A percentile compares a stretch with the other conserved stretches of the same genome.
Conservation (phyloP, 2,797 vertebrate species). For the Melanotaenia trifasciata region DNA sequence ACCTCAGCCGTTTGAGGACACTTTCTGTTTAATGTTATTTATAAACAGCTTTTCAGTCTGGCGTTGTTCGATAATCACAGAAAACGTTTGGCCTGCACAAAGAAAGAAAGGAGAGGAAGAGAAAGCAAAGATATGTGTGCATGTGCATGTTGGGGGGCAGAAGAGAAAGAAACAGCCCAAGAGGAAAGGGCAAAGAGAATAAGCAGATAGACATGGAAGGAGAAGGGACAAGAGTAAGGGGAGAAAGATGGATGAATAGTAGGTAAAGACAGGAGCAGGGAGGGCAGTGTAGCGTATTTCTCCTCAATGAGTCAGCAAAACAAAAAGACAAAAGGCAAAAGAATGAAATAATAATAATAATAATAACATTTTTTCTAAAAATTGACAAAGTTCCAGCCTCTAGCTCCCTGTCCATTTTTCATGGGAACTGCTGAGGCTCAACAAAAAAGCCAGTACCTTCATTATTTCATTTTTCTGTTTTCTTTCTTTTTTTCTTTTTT, state of each 20-base stretch:
- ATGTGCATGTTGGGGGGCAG: background rate
- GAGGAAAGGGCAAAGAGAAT: slow-evolving; percentile 14
- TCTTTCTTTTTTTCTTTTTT: slow-evolving; percentile 33
- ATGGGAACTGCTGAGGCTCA: slow-evolving; percentile 55
- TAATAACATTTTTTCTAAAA: slow-evolving; percentile 8
- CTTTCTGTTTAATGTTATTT: slow-evolving; percentile 87
- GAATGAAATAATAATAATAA: slow-evolving; percentile 55
- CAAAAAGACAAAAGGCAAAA: slow-evolving; percentile 34
- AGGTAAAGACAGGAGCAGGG: slow-evolving; percentile 16
- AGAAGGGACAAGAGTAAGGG: slow-evolving; percentile 9
- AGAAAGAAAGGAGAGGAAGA: slow-evolving; percentile 53
- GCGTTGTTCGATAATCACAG: slow-evolving; percentile 82
- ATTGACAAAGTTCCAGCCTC: slow-evolving; percentile 61
- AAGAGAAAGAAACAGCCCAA: slow-evolving; percentile 15
- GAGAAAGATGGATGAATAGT: slow-evolving; percentile 12
- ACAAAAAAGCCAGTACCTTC: slow-evolving; percentile 48
- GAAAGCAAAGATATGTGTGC: slow-evolving; percentile 36
- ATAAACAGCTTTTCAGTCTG: slow-evolving; percentile 84
- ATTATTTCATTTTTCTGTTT: slow-evolving; percentile 4
- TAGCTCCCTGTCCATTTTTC: slow-evolving; percentile 56
- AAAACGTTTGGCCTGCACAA: slow-evolving; percentile 78
- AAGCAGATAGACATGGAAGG: slow-evolving; percentile 25
- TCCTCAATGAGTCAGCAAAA: slow-evolving; percentile 73
- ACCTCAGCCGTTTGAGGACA: slow-evolving; percentile 87
- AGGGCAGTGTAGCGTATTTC: slow-evolving; percentile 67